Percentiles rank a stretch among this genome's conserved stretches.
Conservation (phyloP, 23 tunicate species). For the Diplosoma virens region DNA sequence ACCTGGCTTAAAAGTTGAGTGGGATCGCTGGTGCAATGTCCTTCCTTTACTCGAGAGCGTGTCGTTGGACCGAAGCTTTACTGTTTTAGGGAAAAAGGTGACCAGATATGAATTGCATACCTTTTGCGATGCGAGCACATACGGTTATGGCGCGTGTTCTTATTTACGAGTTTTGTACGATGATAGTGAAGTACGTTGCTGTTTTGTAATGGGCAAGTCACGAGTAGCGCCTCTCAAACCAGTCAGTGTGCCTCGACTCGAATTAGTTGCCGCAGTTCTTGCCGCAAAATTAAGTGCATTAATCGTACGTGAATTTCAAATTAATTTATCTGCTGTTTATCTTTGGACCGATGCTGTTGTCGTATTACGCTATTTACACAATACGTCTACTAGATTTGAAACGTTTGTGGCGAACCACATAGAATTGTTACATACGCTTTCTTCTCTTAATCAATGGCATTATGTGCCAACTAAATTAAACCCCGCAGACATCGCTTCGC, state of each 20-base stretch:
- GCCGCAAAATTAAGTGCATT: not conserved
- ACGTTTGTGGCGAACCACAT: constrained; percentile 28
- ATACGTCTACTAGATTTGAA: constrained; percentile 12
- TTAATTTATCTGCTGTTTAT: not conserved
- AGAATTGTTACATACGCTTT: not conserved
- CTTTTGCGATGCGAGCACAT: constrained; percentile 8
- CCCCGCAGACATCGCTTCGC: not conserved
- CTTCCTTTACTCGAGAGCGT: not conserved
- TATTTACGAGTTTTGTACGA: not conserved
- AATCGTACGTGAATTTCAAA: not conserved
- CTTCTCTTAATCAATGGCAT: not conserved
- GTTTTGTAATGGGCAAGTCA: constrained; percentile 21
- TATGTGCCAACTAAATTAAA: not conserved
- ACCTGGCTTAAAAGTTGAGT: not conserved
- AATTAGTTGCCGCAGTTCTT: constrained; percentile 26
- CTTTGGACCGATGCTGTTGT: constrained; percentile 20
- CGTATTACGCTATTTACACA: constrained; percentile 14
- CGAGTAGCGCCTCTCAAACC: constrained; percentile 14
- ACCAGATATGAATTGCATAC: not conserved
- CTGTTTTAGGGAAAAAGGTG: not conserved
- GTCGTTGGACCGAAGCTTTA: not conserved
- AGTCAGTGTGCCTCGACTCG: constrained; percentile 5
- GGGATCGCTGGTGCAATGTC: not conserved
- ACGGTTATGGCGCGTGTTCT: constrained; percentile 2
- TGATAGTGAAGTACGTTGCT: not conserved